Percentiles rank a stretch among this genome's conserved stretches.
Evolutionary conservation across 2,888 invertebrate species (phyloP).

Genomic region (Drosophila pegasa): DNA sequence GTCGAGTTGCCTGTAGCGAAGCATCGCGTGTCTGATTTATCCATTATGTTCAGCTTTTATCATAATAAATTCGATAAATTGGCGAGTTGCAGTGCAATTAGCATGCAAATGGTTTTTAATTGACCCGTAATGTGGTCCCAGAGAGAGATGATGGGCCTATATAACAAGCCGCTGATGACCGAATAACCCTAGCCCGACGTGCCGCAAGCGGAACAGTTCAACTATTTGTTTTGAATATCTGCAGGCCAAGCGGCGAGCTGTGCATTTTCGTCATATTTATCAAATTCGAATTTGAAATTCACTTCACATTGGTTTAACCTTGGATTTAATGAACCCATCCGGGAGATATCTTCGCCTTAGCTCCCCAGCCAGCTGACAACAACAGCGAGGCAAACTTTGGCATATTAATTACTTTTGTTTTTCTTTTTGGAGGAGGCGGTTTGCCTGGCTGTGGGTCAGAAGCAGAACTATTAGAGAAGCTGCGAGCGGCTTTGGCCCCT

Average conservation of each 20-base stretch:
- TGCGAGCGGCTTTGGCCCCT: conserved; percentile 11
- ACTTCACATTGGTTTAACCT: conserved; percentile 64
- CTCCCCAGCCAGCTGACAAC: conserved; percentile 25
- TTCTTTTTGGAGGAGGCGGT: conserved; percentile 1
- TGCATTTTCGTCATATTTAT: conserved; percentile 21
- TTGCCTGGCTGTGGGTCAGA: neutral
- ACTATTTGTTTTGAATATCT: conserved; percentile 36
- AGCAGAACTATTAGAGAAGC: conserved; percentile 38
- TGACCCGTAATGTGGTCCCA: conserved; percentile 71
- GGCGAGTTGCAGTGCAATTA: conserved; percentile 56
- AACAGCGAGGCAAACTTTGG: conserved; percentile 60
- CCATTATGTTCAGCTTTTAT: conserved; percentile 42
- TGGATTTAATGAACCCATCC: conserved; percentile 39
- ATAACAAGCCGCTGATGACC: conserved; percentile 33
- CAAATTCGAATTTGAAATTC: conserved; percentile 1
- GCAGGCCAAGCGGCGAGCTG: conserved; percentile 24
- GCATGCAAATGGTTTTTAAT: conserved; percentile 76
- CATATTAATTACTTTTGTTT: conserved; percentile 72
- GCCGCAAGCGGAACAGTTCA: conserved; percentile 10
- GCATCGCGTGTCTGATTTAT: conserved; percentile 52
- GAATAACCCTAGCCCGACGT: conserved; percentile 7
- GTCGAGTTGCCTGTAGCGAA: conserved; percentile 24
- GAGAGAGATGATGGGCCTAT: conserved; percentile 33
- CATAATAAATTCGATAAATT: conserved; percentile 46
- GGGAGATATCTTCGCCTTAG: conserved; percentile 3